Percentiles rank a stretch among this genome's conserved stretches.
phyloP scores from a whole-genome alignment of 2,113 vertebrate genomes.

The Antechinus flavipes region DNA sequence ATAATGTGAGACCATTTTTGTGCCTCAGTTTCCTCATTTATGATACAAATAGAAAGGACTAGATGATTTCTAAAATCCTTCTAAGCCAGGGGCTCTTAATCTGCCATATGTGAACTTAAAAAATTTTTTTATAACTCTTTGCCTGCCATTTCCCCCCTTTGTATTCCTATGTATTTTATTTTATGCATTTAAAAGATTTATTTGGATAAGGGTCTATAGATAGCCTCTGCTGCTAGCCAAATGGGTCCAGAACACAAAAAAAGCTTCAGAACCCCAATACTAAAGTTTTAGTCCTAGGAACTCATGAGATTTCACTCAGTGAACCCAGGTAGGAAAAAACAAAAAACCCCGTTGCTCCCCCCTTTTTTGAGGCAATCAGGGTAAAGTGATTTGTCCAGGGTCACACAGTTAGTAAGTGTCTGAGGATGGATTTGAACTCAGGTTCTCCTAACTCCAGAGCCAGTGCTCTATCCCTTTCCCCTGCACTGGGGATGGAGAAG shows the following conservation, averaged over 20 bases:
- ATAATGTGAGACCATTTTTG: neutral
- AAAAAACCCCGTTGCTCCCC: neutral
- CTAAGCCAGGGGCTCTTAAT: neutral
- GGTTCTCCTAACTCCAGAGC: too few relatives aligned
- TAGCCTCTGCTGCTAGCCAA: neutral
- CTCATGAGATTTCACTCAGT: neutral
- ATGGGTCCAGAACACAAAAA: neutral
- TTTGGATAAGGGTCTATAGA: neutral
- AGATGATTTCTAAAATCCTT: neutral
- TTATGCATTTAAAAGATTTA: neutral
- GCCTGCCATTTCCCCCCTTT: neutral
- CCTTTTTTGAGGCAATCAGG: too few relatives aligned
- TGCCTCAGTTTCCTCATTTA: neutral
- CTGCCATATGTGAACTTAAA: neutral
- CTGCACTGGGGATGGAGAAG: neutral
- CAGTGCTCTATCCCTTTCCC: neutral
- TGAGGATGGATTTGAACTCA: too few relatives aligned
- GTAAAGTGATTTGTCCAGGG: too few relatives aligned
- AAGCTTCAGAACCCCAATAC: neutral
- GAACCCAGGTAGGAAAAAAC: neutral
- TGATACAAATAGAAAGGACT: neutral
- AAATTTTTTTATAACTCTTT: neutral
- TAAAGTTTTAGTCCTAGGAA: neutral
- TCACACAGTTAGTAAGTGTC: too few relatives aligned
- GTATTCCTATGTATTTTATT: too few relatives aligned